A percentile compares a stretch with the other conserved stretches of the same genome.
These are phyloP conservation scores for Anguilla japonica DNA, from an alignment of 2,113 vertebrate species.

Conservation along the genomic window DNA sequence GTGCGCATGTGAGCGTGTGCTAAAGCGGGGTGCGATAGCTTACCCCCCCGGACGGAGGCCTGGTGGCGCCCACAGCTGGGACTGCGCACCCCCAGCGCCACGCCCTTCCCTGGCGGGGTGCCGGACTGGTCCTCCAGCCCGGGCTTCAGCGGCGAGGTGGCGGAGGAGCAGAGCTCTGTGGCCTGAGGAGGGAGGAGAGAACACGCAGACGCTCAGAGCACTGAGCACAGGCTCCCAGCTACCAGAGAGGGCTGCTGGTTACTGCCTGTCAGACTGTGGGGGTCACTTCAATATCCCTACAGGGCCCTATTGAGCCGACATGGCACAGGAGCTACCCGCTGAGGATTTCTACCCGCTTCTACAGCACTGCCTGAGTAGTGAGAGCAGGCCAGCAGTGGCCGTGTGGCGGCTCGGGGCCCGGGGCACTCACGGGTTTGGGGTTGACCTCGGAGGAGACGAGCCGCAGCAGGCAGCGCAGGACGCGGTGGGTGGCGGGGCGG, in stretches of 20 bases:
- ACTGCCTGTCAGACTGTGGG: not conserved
- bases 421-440: constrained; percentile 84
- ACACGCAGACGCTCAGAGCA: not conserved
- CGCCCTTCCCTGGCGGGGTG: constrained; percentile 82
- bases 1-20: not conserved
- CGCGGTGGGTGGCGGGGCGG: constrained; percentile 74
- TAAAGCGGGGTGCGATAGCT: constrained; percentile 65
- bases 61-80: constrained; percentile 84
- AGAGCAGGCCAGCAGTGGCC: not conserved
- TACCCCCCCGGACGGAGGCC: constrained; percentile 71
- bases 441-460: constrained; percentile 92
- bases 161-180: constrained; percentile 78
- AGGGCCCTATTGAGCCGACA: not conserved
- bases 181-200: constrained; percentile 58
- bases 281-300: not conserved
- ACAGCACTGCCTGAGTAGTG: not conserved
- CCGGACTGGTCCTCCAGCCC: constrained; percentile 81
- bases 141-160: constrained; percentile 79
- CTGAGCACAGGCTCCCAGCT: not conserved
- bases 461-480: constrained; percentile 86
- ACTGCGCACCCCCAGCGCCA: constrained; percentile 75
- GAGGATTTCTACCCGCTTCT: not conserved
- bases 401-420: no score
- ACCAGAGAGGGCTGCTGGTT: not conserved
- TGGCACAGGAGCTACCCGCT: no score